A percentile compares a stretch with the other conserved stretches of the same genome.
Evolutionary conservation across 2,113 vertebrate species (phyloP).

Genomic region (Aramus guarauna): DNA sequence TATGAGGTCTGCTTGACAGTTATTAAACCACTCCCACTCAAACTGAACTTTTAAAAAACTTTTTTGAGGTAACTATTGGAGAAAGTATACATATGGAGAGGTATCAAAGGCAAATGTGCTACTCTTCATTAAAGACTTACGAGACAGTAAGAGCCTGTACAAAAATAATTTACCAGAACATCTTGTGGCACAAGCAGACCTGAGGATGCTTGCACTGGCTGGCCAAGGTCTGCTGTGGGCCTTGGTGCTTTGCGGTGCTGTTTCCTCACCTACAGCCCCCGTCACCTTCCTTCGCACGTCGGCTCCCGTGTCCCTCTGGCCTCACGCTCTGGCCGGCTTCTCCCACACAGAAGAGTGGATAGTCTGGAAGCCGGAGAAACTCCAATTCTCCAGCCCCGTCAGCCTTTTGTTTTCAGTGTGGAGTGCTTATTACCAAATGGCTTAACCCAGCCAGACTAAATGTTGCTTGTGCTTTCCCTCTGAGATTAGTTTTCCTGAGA

Average conservation of each 20-base stretch:
- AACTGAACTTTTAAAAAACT: neutral
- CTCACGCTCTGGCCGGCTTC: neutral
- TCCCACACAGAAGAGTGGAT: neutral
- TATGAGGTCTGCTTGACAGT: neutral
- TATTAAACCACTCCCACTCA: accelerated
- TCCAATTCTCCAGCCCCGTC: neutral
- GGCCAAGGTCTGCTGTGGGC: accelerated
- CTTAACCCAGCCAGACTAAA: neutral
- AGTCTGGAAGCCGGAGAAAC: neutral
- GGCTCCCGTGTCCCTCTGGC: accelerated
- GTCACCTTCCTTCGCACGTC: neutral
- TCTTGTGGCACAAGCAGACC: neutral
- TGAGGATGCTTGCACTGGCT: neutral
- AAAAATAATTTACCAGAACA: neutral
- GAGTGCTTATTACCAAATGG: neutral
- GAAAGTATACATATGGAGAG: neutral
- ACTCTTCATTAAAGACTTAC: neutral
- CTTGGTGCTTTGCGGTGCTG: neutral
- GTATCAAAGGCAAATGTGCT: neutral
- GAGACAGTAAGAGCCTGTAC: neutral
- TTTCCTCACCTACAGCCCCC: neutral
- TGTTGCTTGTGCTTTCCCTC: neutral
- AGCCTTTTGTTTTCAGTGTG: neutral
- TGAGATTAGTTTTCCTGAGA: neutral
- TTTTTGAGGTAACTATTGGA: neutral